phyloP scores from a whole-genome alignment of 2,797 vertebrate species.

The Oreochromis mossambicus region DNA sequence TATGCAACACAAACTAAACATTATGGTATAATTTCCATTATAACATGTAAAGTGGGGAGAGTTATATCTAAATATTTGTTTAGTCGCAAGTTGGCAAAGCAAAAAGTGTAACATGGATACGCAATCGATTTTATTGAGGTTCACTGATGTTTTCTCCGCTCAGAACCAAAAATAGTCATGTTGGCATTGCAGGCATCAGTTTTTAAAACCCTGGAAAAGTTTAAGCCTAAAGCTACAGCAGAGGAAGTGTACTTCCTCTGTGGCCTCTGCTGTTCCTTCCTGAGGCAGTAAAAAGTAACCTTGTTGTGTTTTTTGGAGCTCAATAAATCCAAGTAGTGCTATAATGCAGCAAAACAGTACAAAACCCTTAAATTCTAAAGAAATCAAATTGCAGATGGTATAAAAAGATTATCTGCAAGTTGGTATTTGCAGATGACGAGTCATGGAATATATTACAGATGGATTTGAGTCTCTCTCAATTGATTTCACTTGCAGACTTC shows the following conservation, averaged over 20 bases:
- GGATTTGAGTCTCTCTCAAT: neutral
- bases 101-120: neutral
- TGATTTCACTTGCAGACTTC: neutral
- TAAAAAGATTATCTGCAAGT: neutral
- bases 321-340: neutral
- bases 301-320: neutral
- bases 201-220: neutral
- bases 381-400: neutral
- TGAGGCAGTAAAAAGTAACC: neutral
- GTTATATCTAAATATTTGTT: neutral
- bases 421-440: neutral
- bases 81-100: neutral
- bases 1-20: neutral
- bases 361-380: neutral
- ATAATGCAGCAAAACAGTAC: neutral
- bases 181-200: neutral
- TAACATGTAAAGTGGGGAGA: neutral
- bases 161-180: neutral
- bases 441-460: neutral
- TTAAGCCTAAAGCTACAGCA: neutral
- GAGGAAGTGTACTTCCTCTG: neutral
- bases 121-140: neutral
- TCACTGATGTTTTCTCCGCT: slow-evolving; percentile 4
- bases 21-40: neutral
- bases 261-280: neutral